Evolutionary conservation across 2,113 vertebrate species (phyloP).

Genomic region (Aspidoscelis tigris): DNA sequence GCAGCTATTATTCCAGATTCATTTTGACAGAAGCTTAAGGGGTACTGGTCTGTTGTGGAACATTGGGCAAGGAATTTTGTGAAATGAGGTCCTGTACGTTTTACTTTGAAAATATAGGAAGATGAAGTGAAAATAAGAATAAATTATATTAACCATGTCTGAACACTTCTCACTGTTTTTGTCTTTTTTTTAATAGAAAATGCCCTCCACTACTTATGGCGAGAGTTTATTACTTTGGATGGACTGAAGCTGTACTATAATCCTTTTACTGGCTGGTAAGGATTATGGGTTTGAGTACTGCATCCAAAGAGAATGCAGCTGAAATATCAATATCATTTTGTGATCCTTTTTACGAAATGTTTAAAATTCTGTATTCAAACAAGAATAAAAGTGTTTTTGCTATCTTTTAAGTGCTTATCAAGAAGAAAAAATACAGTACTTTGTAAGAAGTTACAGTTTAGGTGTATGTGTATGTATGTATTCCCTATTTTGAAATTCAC

Average conservation of each 20-base stretch:
- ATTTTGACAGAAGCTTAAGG: background rate
- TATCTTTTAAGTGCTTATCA: background rate
- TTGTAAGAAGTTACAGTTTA: no score
- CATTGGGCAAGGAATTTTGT: background rate
- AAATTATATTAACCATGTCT: background rate
- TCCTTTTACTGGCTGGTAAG: slow-evolving; percentile 95
- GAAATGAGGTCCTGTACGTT: slow-evolving; percentile 19
- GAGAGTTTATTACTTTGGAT: slow-evolving; percentile 87
- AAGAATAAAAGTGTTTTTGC: background rate
- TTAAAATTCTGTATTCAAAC: background rate
- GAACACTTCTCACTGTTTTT: slow-evolving; percentile 39
- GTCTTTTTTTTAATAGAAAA: slow-evolving; percentile 79
- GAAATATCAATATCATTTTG: background rate
- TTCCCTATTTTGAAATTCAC: background rate
- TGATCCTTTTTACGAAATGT: background rate
- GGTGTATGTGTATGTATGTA: background rate
- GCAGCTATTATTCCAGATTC: background rate
- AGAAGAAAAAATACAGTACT: background rate
- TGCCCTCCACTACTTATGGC: slow-evolving; percentile 89
- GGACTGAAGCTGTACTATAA: slow-evolving; percentile 94
- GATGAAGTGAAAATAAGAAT: background rate
- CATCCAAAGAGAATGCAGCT: slow-evolving; percentile 10
- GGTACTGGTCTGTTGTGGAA: background rate
- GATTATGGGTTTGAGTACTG: slow-evolving; percentile 37
- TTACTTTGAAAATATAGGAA: slow-evolving; percentile 19